Evolutionary conservation across 2,797 vertebrate genomes (phyloP).

Genomic region (Myotis planiceps): DNA sequence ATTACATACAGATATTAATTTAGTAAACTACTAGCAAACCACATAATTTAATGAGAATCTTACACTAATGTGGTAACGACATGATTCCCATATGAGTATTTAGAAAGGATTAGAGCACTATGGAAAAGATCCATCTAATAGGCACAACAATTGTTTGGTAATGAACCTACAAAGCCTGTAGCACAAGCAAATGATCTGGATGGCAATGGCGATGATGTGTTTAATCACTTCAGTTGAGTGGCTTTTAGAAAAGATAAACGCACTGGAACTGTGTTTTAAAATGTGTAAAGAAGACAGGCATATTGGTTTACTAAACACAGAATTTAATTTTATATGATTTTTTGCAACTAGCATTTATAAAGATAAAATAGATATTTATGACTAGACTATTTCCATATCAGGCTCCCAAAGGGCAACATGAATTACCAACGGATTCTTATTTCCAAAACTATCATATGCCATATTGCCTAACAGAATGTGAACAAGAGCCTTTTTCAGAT

Average conservation of each 20-base stretch:
- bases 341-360: conserved; percentile 25
- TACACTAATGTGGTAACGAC: background rate
- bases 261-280: conserved; percentile 53
- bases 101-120: background rate
- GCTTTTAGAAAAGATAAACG: conserved; percentile 61
- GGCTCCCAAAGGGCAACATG: background rate
- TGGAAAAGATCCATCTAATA: conserved; percentile 35
- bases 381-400: background rate
- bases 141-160: conserved; percentile 46
- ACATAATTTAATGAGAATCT: conserved; percentile 22
- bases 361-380: conserved; percentile 35
- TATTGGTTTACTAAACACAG: conserved; percentile 46
- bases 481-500: background rate
- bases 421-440: conserved; percentile 36
- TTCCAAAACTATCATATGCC: conserved; percentile 28
- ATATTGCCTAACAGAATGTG: background rate
- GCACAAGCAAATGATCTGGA: conserved; percentile 36
- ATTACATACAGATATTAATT: conserved; percentile 29
- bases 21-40: conserved; percentile 30
- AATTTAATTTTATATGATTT: conserved; percentile 55
- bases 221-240: conserved; percentile 54
- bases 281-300: conserved; percentile 8
- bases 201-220: conserved; percentile 45
- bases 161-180: conserved; percentile 32
- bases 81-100: background rate